A percentile compares a stretch with the other conserved stretches of the same genome.
Conservation (phyloP, 53 echinoderm and acorn worm genomes). For the Zoroaster sp. region DNA sequence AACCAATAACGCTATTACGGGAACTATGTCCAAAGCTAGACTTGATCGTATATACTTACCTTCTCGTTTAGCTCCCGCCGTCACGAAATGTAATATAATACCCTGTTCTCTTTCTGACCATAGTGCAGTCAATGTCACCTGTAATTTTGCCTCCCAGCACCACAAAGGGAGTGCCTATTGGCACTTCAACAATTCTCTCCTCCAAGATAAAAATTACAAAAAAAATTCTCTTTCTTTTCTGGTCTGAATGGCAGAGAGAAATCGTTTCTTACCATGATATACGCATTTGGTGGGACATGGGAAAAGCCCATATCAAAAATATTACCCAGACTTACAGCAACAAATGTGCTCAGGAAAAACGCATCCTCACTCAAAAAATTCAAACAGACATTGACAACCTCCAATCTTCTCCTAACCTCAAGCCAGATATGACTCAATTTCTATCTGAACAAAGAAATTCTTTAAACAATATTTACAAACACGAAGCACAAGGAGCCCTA, state of each 20-base stretch:
- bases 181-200: slow-evolving; percentile 43
- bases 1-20: too few relatives aligned
- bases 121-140: background rate
- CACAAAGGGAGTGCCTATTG: background rate
- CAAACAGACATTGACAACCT: background rate
- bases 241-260: slow-evolving; percentile 1
- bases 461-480: too few relatives aligned
- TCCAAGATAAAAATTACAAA: slow-evolving; percentile 22
- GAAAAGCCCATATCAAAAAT: background rate
- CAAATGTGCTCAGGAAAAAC: background rate
- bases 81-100: too few relatives aligned
- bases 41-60: too few relatives aligned
- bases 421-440: background rate
- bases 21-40: too few relatives aligned
- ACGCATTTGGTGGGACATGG: too few relatives aligned
- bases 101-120: too few relatives aligned
- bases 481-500: too few relatives aligned
- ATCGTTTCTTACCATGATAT: too few relatives aligned
- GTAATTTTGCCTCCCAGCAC: background rate
- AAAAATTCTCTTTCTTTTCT: slow-evolving; percentile 25
- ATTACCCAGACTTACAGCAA: background rate
- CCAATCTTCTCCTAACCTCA: slow-evolving; percentile 6
- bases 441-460: too few relatives aligned
- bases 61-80: too few relatives aligned
- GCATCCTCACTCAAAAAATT: background rate